Evolutionary conservation across 2,888 invertebrate species (phyloP).

Genomic region (Eulithis testata): DNA sequence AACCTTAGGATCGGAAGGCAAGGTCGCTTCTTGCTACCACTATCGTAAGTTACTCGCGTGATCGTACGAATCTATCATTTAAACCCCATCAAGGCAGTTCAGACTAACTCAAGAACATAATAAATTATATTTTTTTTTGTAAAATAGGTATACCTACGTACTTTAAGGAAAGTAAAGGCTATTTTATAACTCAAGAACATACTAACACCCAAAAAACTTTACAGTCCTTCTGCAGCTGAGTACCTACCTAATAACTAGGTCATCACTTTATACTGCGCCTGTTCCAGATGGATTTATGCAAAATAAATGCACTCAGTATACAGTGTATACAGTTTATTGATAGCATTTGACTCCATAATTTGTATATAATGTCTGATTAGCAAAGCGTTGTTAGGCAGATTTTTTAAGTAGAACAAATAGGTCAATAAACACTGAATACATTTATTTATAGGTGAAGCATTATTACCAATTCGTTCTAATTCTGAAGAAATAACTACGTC

Average conservation of each 20-base stretch:
- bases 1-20: too few relatives aligned
- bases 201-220: too few relatives aligned
- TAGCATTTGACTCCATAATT: constrained; percentile 32
- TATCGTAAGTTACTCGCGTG: too few relatives aligned
- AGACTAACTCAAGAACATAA: too few relatives aligned
- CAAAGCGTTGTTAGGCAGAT: constrained; percentile 29
- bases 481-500: constrained; percentile 10
- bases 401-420: constrained; percentile 11
- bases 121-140: too few relatives aligned
- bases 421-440: constrained; percentile 6
- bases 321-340: constrained; percentile 33
- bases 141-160: too few relatives aligned
- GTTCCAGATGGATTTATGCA: constrained; percentile 68
- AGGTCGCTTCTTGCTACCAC: too few relatives aligned
- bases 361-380: constrained; percentile 46
- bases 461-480: constrained; percentile 12
- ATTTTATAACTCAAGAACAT: neutral
- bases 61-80: too few relatives aligned
- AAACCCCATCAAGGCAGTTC: too few relatives aligned
- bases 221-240: constrained; percentile 47
- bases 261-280: constrained; percentile 66
- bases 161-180: neutral
- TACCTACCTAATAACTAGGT: constrained; percentile 65
- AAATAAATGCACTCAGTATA: constrained; percentile 57
- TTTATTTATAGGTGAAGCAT: constrained; percentile 9